Evolutionary conservation across 2,113 vertebrate species (phyloP).

Genomic region (Platycercus adscitus): DNA sequence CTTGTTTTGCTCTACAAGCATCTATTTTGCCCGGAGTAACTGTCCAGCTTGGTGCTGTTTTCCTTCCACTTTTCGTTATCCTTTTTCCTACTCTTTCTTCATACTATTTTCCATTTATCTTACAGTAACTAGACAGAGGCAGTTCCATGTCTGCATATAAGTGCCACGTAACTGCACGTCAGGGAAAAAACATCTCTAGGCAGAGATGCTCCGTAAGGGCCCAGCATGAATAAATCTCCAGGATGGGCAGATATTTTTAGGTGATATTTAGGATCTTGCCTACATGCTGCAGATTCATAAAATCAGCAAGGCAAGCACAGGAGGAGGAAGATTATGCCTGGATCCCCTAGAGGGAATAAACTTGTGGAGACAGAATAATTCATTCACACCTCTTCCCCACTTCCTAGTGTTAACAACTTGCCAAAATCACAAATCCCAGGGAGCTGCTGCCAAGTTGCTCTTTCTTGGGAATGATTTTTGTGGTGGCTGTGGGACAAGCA

Average conservation of each 20-base stretch:
- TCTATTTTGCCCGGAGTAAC: neutral
- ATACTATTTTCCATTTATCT: neutral
- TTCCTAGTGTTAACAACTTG: neutral
- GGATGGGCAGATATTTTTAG: neutral
- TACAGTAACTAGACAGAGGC: neutral
- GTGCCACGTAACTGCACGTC: neutral
- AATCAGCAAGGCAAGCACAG: neutral
- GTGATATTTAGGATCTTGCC: neutral
- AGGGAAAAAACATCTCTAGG: neutral
- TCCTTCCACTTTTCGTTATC: neutral
- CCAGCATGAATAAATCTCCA: neutral
- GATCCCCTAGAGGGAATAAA: neutral
- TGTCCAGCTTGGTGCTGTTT: neutral
- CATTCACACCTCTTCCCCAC: neutral
- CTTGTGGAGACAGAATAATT: neutral
- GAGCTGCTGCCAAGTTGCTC: constrained; percentile 1
- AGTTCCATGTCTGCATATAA: neutral
- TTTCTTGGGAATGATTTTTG: neutral
- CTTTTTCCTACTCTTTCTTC: neutral
- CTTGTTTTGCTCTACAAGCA: neutral
- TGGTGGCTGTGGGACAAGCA: neutral
- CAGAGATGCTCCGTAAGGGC: neutral
- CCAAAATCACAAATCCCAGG: constrained; percentile 11
- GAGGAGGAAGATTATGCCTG: neutral
- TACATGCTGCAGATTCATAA: neutral